Conservation (phyloP, 2,797 vertebrate species). For the Onychomys torridus region DNA sequence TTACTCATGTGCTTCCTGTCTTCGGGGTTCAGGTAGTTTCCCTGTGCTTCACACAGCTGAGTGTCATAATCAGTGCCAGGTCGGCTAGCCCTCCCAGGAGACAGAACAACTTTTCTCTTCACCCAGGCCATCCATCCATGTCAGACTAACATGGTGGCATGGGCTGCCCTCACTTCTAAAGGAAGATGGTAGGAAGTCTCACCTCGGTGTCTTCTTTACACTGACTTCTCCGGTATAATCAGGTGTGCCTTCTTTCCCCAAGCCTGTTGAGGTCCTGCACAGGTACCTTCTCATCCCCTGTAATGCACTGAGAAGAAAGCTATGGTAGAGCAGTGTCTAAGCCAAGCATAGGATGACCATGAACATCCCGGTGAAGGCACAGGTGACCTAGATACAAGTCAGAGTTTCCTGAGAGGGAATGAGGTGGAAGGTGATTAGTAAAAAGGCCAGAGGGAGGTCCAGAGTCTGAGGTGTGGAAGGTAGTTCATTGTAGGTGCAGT, state of each 20-base stretch:
- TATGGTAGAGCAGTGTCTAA: neutral
- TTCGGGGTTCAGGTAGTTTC: neutral
- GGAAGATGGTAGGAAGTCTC: neutral
- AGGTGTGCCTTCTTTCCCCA: neutral
- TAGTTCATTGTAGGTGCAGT: neutral
- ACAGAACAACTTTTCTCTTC: neutral
- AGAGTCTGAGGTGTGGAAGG: neutral
- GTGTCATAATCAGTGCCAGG: neutral
- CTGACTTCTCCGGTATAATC: neutral
- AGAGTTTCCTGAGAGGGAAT: neutral
- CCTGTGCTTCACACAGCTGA: neutral
- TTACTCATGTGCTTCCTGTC: neutral
- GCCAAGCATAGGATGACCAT: neutral
- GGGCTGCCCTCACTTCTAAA: neutral
- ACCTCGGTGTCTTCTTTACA: neutral
- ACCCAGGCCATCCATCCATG: neutral
- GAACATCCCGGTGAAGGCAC: neutral
- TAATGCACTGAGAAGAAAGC: neutral
- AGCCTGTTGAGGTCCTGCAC: neutral
- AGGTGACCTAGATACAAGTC: neutral
- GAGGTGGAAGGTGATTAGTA: neutral
- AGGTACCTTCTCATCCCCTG: neutral
- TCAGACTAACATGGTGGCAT: neutral
- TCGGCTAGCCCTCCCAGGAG: neutral
- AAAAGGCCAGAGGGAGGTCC: neutral